Evolutionary conservation across 2,797 vertebrate genomes (phyloP), one percentile per base, ranked within the genome.

Genomic region (Thalassophryne amazonica): DNA sequence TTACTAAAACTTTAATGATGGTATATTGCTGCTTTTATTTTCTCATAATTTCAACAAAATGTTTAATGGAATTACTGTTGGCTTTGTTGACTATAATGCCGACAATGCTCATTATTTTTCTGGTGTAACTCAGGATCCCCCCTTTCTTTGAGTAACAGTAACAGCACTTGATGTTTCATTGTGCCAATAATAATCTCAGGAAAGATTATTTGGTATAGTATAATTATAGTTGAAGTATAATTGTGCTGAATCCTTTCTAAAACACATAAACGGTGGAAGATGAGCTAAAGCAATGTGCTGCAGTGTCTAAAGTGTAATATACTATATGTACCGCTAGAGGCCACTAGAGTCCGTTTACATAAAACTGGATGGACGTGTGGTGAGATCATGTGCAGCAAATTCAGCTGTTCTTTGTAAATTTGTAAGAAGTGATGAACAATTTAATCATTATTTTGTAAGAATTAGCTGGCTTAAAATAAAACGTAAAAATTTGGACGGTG

Each of bases 311-410:
- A 41, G 16, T 33, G 60, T 46, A 68, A 60, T 47, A 29, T 51
- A 31, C 18, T 3, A 6, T 13, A 12, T 1, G 7, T 28, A 35
- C 82, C 87, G 80, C 83, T 80, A 87, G 88, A 88, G 86, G 84
- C 74, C 83, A 70, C 81, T 81, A 85, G 62, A 86, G 60, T 51
- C 60, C 69, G 62, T 65, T 54, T 69, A 35, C 66, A 48, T 27
- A 43, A 29, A 49, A 46, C 11, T 25, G 36, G 13, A 32, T 28
- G 19, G 29, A 24, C 7, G 15, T 8, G 35, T 12, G 16, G 32
- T 18, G 19, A 50, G 19, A 18, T 19, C 18, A 52, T 30, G 27
- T 8, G 5, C n/a, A 33, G 47, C 24, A 21, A 29, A 46, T 15
- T 39, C 15, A 21, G 9, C 2, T 11, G 7, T 17, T 9, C 5